Base-by-base conservation (phyloP, 2,888 invertebrate genomes). In the Noctua pronuba region DNA sequence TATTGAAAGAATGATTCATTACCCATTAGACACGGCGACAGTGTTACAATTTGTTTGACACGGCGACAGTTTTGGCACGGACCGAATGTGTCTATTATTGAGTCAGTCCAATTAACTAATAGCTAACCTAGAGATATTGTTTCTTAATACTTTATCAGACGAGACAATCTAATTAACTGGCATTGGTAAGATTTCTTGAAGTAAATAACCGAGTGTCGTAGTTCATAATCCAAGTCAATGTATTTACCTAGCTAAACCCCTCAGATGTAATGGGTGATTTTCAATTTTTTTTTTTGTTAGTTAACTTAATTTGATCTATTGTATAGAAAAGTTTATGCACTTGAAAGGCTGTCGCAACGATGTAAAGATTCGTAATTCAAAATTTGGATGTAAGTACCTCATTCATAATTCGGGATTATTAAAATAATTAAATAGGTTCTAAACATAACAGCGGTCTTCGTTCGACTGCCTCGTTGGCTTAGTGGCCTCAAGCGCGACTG, bases 41-140 rank as follows among this genome's bases (percentile, higher is more conserved):
- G 65, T 65, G 41, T 65, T n/a, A 68, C 62, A 62, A 62, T 71
- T 68, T 28, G 58, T n/a, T 60, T n/a, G n/a, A n/a, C n/a, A n/a
- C n/a, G n/a, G n/a, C n/a, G n/a, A n/a, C n/a, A 46, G 55, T 84
- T 62, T 84, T 81, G 81, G 81, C 81, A 81, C 81, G n/a, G 35
- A 58, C 24, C 71, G 55, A 72, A 73, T 52, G 84, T 67, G 46
- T 84, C 81, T 81, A 84, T 80, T 80, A 84, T 73, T 81, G 73
- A 31, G 13, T 24, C 81, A 81, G 44, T 44, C 68, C 16, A 80
- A 84, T 84, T 81, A 84, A 69, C 72, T 79, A 73, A 79, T 64
- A 49, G 80, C 67, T 72, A 84, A 68, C 62, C 80, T 72, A 81
- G 64, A 80, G 62, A 55, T 60, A 76, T 62, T 55, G 60, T 79